Evolutionary conservation across 1,140 invertebrate species (phyloP).

Genomic region (Neomicropteryx cornuta): DNA sequence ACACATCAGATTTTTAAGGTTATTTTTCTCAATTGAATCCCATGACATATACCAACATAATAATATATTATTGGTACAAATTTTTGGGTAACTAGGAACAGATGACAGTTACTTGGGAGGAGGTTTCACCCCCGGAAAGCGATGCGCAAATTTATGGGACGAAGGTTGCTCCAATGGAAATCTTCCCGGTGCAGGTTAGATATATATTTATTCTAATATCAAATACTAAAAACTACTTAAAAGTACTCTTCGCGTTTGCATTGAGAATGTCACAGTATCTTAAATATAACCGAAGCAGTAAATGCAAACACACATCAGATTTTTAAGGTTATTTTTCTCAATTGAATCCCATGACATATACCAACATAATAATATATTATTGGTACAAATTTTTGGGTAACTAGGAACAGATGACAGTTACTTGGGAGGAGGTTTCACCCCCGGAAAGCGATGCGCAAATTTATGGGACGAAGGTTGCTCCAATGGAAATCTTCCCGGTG

Average conservation of each 20-base stretch:
- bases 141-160: slow-evolving; percentile 34
- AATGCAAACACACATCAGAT: too few relatives aligned
- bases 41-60: not conserved
- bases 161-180: slow-evolving; percentile 33
- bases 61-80: not conserved
- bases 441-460: slow-evolving; percentile 25
- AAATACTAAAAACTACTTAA: too few relatives aligned
- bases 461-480: slow-evolving; percentile 27
- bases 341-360: too few relatives aligned
- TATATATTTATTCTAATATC: slow-evolving; percentile 2
- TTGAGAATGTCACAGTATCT: too few relatives aligned
- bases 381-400: too few relatives aligned
- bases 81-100: not conserved
- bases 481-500: slow-evolving; percentile 18
- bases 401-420: slow-evolving; percentile 21
- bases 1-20: not conserved
- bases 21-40: not conserved
- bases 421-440: slow-evolving; percentile 22
- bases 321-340: too few relatives aligned
- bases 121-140: slow-evolving; percentile 12
- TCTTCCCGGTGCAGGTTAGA: slow-evolving; percentile 27
- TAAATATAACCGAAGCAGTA: too few relatives aligned
- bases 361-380: too few relatives aligned
- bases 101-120: not conserved
- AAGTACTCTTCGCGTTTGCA: too few relatives aligned